phyloP scores from a whole-genome alignment of 2,797 vertebrate genomes.

The Helostoma temminkii region DNA sequence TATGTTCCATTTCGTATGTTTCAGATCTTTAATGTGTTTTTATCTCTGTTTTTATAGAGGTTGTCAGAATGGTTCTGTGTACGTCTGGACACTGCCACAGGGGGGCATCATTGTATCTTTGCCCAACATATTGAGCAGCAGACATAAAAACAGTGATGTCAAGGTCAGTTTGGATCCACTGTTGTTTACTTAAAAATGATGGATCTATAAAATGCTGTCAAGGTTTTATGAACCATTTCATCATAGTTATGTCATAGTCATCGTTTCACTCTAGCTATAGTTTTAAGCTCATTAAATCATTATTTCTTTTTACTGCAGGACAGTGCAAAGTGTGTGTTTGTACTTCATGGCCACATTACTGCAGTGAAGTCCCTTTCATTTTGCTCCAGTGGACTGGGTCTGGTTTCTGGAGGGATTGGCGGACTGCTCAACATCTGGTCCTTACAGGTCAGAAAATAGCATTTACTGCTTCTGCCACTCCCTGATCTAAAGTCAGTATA shows the following conservation, averaged over 20 bases:
- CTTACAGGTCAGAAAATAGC: conserved; percentile 77
- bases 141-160: conserved; percentile 71
- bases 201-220: neutral
- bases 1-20: neutral
- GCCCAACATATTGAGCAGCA: conserved; percentile 76
- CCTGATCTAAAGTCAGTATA: no score
- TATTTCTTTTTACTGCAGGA: conserved; percentile 65
- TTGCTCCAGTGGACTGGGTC: conserved; percentile 82
- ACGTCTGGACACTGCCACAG: conserved; percentile 87
- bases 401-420: conserved; percentile 86
- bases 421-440: conserved; percentile 89
- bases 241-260: neutral
- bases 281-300: neutral
- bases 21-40: neutral
- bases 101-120: conserved; percentile 78
- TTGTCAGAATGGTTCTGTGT: conserved; percentile 86
- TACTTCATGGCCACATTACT: conserved; percentile 86
- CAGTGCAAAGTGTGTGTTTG: conserved; percentile 81
- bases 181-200: neutral
- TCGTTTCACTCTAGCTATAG: neutral
- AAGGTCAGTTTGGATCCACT: conserved; percentile 73
- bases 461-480: neutral
- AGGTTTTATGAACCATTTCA: neutral
- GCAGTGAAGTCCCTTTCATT: conserved; percentile 87
- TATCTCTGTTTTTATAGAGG: conserved; percentile 70